These are phyloP conservation scores for Burhinus oedicnemus DNA, from an alignment of 2,113 vertebrate genomes.

Conservation along the genomic window DNA sequence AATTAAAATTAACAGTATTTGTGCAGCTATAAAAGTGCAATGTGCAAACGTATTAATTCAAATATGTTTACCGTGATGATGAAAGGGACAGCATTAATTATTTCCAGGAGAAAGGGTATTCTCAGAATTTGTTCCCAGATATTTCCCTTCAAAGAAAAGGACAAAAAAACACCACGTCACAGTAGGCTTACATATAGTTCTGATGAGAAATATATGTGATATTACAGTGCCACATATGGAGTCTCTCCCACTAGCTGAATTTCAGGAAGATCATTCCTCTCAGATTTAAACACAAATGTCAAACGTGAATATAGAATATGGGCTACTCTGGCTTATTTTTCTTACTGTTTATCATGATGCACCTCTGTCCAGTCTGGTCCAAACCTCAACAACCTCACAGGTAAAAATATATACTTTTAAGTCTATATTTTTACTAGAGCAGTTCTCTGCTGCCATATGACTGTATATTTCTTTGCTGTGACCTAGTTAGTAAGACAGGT, in stretches of 20 bases:
- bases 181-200: background rate
- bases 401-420: background rate
- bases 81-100: conserved; percentile 87
- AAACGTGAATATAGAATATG: background rate
- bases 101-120: conserved; percentile 86
- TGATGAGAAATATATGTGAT: background rate
- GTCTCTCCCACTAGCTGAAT: background rate
- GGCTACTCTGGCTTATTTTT: background rate
- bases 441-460: background rate
- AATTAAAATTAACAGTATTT: background rate
- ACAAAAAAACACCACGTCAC: background rate
- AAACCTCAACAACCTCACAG: background rate
- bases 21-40: background rate
- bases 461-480: background rate
- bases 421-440: background rate
- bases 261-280: background rate
- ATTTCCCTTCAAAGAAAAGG: conserved; percentile 80
- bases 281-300: background rate
- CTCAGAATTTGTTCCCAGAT: conserved; percentile 87
- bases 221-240: background rate
- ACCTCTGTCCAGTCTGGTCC: background rate
- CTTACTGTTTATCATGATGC: background rate
- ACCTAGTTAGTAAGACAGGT: background rate
- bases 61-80: conserved; percentile 81
- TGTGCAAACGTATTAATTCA: background rate